Evolutionary conservation across 1,140 invertebrate genomes (phyloP), one percentile per base, ranked within the genome.

Genomic region (Drosophila bocqueti): DNA sequence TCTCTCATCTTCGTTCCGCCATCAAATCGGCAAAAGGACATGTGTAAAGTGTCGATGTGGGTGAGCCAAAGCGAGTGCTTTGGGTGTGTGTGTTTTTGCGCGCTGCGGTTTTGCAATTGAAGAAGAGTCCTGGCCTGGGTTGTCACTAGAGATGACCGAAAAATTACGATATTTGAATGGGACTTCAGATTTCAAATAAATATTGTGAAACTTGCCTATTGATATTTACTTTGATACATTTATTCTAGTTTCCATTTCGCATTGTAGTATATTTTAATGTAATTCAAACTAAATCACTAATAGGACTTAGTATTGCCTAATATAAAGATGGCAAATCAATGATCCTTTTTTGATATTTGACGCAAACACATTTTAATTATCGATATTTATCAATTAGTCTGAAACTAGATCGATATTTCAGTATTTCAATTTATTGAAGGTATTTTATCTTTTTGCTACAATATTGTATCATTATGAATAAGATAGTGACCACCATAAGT

Each of bases 101-200:
- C 58, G 46, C 40, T 83, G 83, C 65, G 83, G 83, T 84, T 81
- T 90, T 90, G 78, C 82, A 89, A 90, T 82, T 90, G 81, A 85
- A 85, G 71, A 76, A 57, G 57, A 45, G 31, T 43, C 34, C 40
- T 49, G 21, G 10, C 45, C 21, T 6, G 8, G 1, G 52, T 24
- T 55, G 52, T 21, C 34, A 5, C 8, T 38, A 55, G 52, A 24
- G 52, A 55, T 55, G 52, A 2, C 34, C n/a, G n/a, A 16, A 5
- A 38, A 24, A 24, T 15, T 6, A 6, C 21, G 34, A 24, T 38
- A 24, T 55, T 11, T 55, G 6, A 10, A 55, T 3, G 3, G 18
- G 18, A 24, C 16, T 38, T 38, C 0, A 8, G 8, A 38, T 24
- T 10, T 0, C 1, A 54, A 16, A 21, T 36, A 1, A 36, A 10